Base-by-base conservation (phyloP, 2,113 vertebrate genomes). In the Eonycteris spelaea region DNA sequence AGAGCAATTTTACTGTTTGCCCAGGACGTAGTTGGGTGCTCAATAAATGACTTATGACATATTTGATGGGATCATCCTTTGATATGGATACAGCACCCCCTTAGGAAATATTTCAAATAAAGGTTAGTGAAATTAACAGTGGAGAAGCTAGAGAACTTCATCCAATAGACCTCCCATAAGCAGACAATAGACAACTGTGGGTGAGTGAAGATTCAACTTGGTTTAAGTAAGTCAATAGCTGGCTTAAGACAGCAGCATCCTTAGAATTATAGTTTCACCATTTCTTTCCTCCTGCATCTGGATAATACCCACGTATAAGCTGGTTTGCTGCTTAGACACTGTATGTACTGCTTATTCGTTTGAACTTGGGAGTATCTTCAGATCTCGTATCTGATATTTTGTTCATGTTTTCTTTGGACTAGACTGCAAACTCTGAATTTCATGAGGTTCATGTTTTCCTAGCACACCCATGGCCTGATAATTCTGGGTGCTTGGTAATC, bases 351-450 rank as follows among this genome's bases (percentile, higher is more conserved):
- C 35, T 22, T n/a, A 38, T 43, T 40, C 38, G 16, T 61, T 43
- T 71, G 33, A 70, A 79, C 8, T 28, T 18, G 7, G 30, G 33
- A 21, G 21, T 21, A 30, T 10, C 40, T 24, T 38, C 3, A 16
- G 45, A 73, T 59, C 53, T 86, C 79, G 9, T 12, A n/a, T 35
- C 35, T 92, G 19, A 43, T 67, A 43, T 19, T 93, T 78, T 79
- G 33, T 82, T 71, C 22, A 21, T 33, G 15, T 30, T 63, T 87
- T 90, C 65, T 78, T 38, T 86, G 71, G 45, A 45, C 43, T 26
- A 94, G 35, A 30, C 12, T 38, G 35, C 7, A 91, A 89, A 26
- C 5, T 59, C 38, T 78, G 63, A 38, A 55, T 94, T 78, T 93
- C 11, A 53, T 6, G 21, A 86, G 18, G 28, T 28, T 86, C 14